phyloP scores from a whole-genome alignment of 2,113 vertebrate genomes.

The Melanostigma gelatinosum region DNA sequence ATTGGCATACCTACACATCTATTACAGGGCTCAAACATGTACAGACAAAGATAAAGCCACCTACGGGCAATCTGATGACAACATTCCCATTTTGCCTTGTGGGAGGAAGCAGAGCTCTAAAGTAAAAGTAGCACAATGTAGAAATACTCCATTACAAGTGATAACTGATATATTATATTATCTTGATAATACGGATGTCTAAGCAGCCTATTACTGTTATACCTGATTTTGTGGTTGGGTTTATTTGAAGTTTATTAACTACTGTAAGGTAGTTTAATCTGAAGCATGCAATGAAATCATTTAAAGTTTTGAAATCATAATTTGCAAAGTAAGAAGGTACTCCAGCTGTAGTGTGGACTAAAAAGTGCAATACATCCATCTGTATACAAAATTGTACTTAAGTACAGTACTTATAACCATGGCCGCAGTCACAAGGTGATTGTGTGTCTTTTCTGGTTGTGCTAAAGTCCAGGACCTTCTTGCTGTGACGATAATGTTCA shows the following conservation, averaged over 20 bases:
- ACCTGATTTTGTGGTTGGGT: neutral
- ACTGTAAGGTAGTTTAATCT: neutral
- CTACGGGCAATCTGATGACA: neutral
- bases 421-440: neutral
- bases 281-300: neutral
- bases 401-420: neutral
- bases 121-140: neutral
- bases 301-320: neutral
- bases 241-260: neutral
- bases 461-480: constrained; percentile 3
- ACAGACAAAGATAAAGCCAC: neutral
- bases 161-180: neutral
- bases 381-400: neutral
- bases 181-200: neutral
- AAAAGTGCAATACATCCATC: neutral
- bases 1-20: too few species aligned
- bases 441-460: neutral
- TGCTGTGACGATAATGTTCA: constrained; percentile 14
- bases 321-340: neutral
- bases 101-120: neutral
- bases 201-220: neutral
- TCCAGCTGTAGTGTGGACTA: neutral
- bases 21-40: neutral
- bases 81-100: neutral
- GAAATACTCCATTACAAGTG: neutral